phyloP scores from a whole-genome alignment of 1,140 invertebrate species.

The Microplitis mediator region DNA sequence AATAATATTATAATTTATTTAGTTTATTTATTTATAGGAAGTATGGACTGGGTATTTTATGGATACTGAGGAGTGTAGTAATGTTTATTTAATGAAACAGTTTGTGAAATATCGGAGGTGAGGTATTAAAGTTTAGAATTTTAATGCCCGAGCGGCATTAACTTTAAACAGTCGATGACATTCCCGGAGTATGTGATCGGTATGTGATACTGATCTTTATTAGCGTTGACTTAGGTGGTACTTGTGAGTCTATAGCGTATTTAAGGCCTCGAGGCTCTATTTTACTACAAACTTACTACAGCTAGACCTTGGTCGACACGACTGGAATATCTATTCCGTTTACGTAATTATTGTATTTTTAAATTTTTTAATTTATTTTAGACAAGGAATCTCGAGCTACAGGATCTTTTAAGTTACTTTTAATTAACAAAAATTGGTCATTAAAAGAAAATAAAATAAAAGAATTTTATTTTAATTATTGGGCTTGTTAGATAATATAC shows the following conservation, averaged over 20 bases:
- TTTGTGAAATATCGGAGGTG: neutral
- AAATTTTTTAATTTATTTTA: too few relatives aligned
- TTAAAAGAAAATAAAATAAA: too few relatives aligned
- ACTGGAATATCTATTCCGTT: too few relatives aligned
- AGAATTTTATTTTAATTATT: too few relatives aligned
- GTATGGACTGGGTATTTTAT: too few relatives aligned
- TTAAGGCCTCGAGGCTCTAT: neutral
- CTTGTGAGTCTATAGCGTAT: neutral
- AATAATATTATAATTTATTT: too few relatives aligned
- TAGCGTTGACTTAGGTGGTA: slow-evolving; percentile 30
- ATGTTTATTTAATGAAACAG: neutral
- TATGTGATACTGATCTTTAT: slow-evolving; percentile 35
- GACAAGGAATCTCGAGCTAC: too few relatives aligned
- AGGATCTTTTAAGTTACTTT: too few relatives aligned
- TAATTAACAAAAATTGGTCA: too few relatives aligned
- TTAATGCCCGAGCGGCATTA: neutral
- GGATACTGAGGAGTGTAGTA: neutral
- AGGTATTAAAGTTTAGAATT: neutral
- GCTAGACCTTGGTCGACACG: neutral
- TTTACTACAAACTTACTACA: slow-evolving; percentile 2
- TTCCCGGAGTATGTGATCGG: slow-evolving; percentile 32
- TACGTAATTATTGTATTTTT: too few relatives aligned
- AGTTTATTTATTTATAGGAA: too few relatives aligned
- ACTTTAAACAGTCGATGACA: slow-evolving; percentile 27
- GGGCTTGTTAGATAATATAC: too few relatives aligned